A percentile compares a stretch with the other conserved stretches of the same genome.
phyloP scores from a whole-genome alignment of 2,888 invertebrate genomes.

The Drosophila nigricruria region DNA sequence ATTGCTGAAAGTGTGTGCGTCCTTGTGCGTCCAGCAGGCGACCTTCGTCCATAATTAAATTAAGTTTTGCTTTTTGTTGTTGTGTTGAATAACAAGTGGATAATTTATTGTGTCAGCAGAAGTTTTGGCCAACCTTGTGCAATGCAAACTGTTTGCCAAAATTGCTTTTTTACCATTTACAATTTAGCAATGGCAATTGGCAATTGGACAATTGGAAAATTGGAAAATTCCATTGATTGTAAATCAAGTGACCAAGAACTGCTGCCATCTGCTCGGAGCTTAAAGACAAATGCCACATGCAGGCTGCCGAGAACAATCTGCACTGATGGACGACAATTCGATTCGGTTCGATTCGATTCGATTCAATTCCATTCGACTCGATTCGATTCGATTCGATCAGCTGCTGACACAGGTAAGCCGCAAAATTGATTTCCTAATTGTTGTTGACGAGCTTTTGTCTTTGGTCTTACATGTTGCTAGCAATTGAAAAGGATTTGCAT shows the following conservation, averaged over 20 bases:
- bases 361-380: slow-evolving; percentile 6
- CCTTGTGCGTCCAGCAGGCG: slow-evolving; percentile 8
- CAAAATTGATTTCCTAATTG: slow-evolving; percentile 74
- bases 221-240: slow-evolving; percentile 23
- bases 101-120: slow-evolving; percentile 28
- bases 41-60: slow-evolving; percentile 30
- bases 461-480: slow-evolving; percentile 14
- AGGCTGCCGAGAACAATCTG: slow-evolving; percentile 2
- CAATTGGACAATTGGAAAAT: slow-evolving; percentile 33
- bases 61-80: slow-evolving; percentile 3
- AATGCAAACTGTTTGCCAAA: slow-evolving; percentile 5
- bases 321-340: slow-evolving; percentile 17
- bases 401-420: slow-evolving; percentile 48
- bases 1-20: slow-evolving; percentile 1
- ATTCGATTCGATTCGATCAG: slow-evolving; percentile 6
- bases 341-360: slow-evolving; percentile 13
- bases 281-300: slow-evolving; percentile 20
- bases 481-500: slow-evolving; percentile 6
- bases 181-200: slow-evolving; percentile 7
- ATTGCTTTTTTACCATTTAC: slow-evolving; percentile 16
- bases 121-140: slow-evolving; percentile 17
- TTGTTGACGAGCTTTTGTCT: slow-evolving; percentile 39
- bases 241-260: slow-evolving; percentile 37
- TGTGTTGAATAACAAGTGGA: slow-evolving; percentile 20
- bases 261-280: slow-evolving; percentile 1